Base-by-base conservation (phyloP, 53 echinoderm and acorn worm genomes). In the Holothuria scabra region DNA sequence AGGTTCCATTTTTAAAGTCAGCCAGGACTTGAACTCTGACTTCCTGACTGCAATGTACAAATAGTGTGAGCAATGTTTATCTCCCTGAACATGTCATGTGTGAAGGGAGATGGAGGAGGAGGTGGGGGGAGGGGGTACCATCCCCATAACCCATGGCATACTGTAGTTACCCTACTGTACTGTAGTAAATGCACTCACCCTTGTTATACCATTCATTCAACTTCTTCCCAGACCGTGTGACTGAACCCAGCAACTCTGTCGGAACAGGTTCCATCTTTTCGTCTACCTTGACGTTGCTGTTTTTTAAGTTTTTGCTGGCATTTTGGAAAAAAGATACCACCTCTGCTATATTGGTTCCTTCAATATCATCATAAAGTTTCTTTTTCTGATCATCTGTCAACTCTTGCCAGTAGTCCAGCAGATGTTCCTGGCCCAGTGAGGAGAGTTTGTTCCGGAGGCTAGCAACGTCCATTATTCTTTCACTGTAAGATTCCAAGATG, bases 231-330 rank as follows among this genome's bases (percentile, higher is more conserved):
- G 93, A 92, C 46, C 94, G 66, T 29, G 97, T 97, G 24, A 97
- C 92, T 0, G 97, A 97, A 10, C 97, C 97, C 35, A 92, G 86
- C 46, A 86, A 82, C 69, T 94, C 97, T 0, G 94, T 84, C 41
- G 94, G 97, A 16, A 92, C 94, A 46, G 90, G 92, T 75, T 97
- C 94, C 97, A 97, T 94, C 65, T 83, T 85, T 28, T 92, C 92
- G 49, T 97, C 97, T 5, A 94, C 90, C 65, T 93, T 92, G 68
- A 89, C 87, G 32, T 65, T 60, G 2, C 82, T 67, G 60, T 85
- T 76, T 29, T 86, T 72, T 87, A 92, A 87, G 30, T 81, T 72
- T 14, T 69, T 44, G 1, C 88, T 86, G 63, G 97, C 94, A 22
- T 84, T 86, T 29, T 72, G 69, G 71, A 92, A 97, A 84, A 90